Base-by-base conservation (phyloP, 2,888 invertebrate species). In the Epinotia ramella region DNA sequence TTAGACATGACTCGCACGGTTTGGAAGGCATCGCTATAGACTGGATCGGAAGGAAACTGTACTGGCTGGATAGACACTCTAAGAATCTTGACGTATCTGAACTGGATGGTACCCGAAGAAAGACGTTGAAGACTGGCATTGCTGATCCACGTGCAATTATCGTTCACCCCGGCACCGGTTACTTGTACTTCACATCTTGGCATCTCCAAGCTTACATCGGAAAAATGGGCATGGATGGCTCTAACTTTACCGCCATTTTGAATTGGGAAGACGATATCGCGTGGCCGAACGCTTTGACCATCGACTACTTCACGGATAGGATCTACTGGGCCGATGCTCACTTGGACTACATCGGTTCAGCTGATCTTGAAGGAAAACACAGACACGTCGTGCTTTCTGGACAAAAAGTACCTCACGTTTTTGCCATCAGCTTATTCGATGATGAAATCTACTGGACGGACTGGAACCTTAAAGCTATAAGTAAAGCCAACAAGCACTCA, bases 251-350 rank as follows among this genome's bases (percentile, higher is more conserved):
- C 0, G 95, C 97, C 72, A 98, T 99, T 79, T 94, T 99, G 18
- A 98, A 97, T 28, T 98, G 98, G 96, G 98, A 98, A 84, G 96
- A 99, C 81, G 98, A 98, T 84, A 97, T 99, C 68, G 99, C 99
- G 0, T 99, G 99, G 99, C 99, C 99, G 0, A 99, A 99, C 89
- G 99, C 99, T 1, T 89, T 99, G 18, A 98, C 99, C 0, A 97
- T 99, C 76, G 99, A 99, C 86, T 99, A 98, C 89, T 98, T 99
- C 87, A 98, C 99, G 0, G 98, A 99, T 82, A 96, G 97, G 83
- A 96, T 99, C 63, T 99, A 98, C 93, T 99, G 98, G 97, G 99
- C 99, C 0, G 99, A 99, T 89, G 99, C 99, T 81, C 99, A 99
- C 92, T 95, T 99, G 80, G 99, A 99, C 88, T 99, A 99, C 86